Base-by-base conservation (phyloP, 1,140 invertebrate species). In the Lepidotrigona ventralis region DNA sequence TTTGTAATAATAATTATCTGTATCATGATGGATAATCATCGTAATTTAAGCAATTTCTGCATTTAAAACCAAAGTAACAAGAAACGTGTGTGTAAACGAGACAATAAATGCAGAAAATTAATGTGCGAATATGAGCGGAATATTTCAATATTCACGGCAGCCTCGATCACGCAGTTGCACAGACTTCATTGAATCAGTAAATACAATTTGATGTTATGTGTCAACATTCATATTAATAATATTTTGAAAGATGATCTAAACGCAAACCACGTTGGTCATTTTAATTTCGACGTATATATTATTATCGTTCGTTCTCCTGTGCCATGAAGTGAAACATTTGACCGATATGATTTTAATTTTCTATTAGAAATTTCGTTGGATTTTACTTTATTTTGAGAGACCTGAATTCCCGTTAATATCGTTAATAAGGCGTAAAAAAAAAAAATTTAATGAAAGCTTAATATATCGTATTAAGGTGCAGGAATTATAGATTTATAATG, bases 141-240 rank as follows among this genome's bases (percentile, higher is more conserved):
- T 75, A 56, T 75, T 39, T 46, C 33, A 21, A 5, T 64, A 51
- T 19, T 4, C 1, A 60, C 19, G 26, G 29, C 12, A 64, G 11
- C n/a, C 17, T 51, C n/a, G 60, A 51, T 77, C 29, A 66, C 6
- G 19, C n/a, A 68, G 23, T n/a, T n/a, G 4, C 29, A 2, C 39
- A 39, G 17, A 17, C 56, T 23, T 53, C 6, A 39, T 56, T 23
- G 29, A 78, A 29, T n/a, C 29, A 26, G 15, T 46, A 26, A 78
- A 39, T 68, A 56, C n/a, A 21, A 39, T 69, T 78, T 69, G n/a
- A 39, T 56, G 23, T 54, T 39, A 29, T 2, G 21, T 69, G 15
- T 54, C 76, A 39, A 56, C 69, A 39, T 69, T 68, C 21, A 12
- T 51, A 51, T 78, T 78, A 54, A 56, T 68, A 39, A 15, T 11